A percentile compares a stretch with the other conserved stretches of the same genome.
Evolutionary conservation across 2,797 vertebrate species (phyloP).

Genomic region (Crypturellus tataupa): DNA sequence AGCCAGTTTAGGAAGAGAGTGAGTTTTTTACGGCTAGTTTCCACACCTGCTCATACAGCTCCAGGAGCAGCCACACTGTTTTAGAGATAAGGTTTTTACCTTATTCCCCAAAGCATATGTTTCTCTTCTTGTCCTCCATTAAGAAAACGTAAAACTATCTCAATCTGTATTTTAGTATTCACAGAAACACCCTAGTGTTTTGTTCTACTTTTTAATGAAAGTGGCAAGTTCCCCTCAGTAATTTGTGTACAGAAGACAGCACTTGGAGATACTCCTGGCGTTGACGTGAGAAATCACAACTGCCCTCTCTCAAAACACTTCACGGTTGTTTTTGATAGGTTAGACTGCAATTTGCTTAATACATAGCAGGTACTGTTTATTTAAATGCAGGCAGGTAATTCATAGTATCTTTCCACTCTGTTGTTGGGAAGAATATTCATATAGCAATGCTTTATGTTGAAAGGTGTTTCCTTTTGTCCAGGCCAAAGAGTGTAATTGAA

Average conservation of each 20-base stretch:
- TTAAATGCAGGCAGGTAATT: not conserved
- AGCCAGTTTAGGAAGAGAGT: not conserved
- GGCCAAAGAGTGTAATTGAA: constrained; percentile 40
- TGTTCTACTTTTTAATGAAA: not conserved
- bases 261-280: not conserved
- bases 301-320: not conserved
- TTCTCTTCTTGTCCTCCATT: not conserved
- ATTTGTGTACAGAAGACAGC: not conserved
- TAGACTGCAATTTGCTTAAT: not conserved
- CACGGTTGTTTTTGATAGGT: not conserved
- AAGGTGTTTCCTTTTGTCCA: not conserved
- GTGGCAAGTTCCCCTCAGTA: not conserved
- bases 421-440: not conserved
- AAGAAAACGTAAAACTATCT: not conserved
- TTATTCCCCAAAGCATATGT: not conserved
- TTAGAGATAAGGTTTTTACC: not conserved
- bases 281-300: not conserved
- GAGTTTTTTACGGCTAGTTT: not conserved
- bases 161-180: not conserved
- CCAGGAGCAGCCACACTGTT: not conserved
- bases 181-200: not conserved
- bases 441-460: not conserved
- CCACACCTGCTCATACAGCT: not conserved
- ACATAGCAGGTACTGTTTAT: not conserved
- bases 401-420: not conserved